phyloP scores from a whole-genome alignment of 2,113 vertebrate species.

The Xenotilapia flavipinnis region DNA sequence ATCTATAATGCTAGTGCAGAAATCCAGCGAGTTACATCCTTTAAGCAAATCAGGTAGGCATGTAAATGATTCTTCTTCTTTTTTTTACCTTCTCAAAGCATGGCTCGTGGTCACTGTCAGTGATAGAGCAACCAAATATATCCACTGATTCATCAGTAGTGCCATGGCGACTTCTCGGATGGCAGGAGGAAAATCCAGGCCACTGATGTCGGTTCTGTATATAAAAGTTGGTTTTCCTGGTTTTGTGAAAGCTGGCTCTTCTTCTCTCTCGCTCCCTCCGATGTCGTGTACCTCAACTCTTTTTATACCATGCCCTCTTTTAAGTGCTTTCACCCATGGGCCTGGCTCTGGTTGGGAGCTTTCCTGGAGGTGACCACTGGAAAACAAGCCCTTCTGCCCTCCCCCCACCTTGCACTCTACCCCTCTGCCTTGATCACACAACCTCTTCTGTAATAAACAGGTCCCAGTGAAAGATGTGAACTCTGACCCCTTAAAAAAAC shows the following conservation, averaged over 20 bases:
- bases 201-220: neutral
- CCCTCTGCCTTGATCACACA: slow-evolving; percentile 24
- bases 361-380: slow-evolving; percentile 28
- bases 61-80: neutral
- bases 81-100: slow-evolving; percentile 64
- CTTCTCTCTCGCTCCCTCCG: neutral
- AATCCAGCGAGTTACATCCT: neutral
- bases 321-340: neutral
- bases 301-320: slow-evolving; percentile 49
- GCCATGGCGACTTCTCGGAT: slow-evolving; percentile 19
- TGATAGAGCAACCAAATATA: slow-evolving; percentile 34
- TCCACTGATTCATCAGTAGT: slow-evolving; percentile 30
- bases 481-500: slow-evolving; percentile 48
- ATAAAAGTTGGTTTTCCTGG: neutral
- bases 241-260: neutral
- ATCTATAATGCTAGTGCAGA: neutral
- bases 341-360: slow-evolving; percentile 14
- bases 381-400: neutral
- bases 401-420: neutral
- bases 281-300: neutral
- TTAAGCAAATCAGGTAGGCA: neutral
- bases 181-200: neutral
- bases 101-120: slow-evolving; percentile 29
- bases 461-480: slow-evolving; percentile 47
- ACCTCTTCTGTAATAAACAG: slow-evolving; percentile 55